These are phyloP conservation scores for Leptura quadrifasciata DNA, from an alignment of 2,888 invertebrate species.

Conservation along the genomic window DNA sequence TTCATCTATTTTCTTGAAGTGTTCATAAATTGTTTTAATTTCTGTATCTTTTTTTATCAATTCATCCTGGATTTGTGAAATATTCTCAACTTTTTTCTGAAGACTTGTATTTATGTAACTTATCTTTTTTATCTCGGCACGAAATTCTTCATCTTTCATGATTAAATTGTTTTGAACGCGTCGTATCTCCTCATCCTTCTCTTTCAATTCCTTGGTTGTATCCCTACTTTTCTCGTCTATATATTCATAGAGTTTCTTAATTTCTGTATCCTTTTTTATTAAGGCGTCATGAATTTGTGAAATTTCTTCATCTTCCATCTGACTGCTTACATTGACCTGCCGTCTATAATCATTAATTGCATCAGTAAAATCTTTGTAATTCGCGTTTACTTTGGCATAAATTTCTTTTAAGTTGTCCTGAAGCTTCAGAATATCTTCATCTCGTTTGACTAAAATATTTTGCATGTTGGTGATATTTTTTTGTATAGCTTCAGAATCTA, in stretches of 20 bases:
- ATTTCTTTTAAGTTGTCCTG: neutral
- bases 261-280: neutral
- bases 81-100: no score
- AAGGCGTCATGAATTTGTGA: neutral
- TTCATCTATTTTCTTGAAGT: neutral
- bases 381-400: neutral
- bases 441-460: neutral
- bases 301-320: neutral
- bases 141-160: neutral
- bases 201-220: neutral
- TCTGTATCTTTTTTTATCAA: no score
- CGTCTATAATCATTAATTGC: neutral
- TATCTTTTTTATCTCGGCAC: no score
- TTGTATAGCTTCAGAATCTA: neutral
- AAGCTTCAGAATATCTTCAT: neutral
- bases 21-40: no score
- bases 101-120: neutral
- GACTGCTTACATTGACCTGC: neutral
- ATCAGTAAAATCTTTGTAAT: neutral
- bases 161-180: neutral
- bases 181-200: neutral
- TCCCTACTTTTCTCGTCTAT: neutral
- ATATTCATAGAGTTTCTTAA: neutral
- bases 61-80: no score
- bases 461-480: neutral